Conservation (phyloP, 2,797 vertebrate genomes). For the Echeneis naucrates region DNA sequence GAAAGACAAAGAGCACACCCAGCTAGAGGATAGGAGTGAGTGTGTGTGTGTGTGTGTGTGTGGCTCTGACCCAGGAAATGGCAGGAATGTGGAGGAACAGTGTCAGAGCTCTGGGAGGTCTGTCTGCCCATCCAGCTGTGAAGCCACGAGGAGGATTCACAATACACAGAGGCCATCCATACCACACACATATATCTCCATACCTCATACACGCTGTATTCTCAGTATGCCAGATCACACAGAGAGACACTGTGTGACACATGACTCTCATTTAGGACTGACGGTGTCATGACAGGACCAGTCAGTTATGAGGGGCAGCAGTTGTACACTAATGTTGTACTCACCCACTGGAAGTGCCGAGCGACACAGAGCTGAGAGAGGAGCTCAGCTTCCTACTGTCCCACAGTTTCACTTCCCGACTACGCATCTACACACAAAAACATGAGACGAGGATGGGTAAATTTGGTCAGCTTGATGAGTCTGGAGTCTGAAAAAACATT, state of each 20-base stretch:
- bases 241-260: constrained; percentile 29
- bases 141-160: constrained; percentile 1
- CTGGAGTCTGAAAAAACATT: no score
- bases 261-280: constrained; percentile 21
- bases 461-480: no score
- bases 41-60: constrained; percentile 31
- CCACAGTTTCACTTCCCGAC: constrained; percentile 93
- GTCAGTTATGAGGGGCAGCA: not conserved
- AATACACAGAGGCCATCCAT: constrained; percentile 1
- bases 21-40: constrained; percentile 37
- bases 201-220: constrained; percentile 26
- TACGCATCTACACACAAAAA: constrained; percentile 84
- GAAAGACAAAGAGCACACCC: constrained; percentile 1
- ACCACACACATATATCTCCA: constrained; percentile 36
- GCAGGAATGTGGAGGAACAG: constrained; percentile 64
- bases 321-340: constrained; percentile 54
- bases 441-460: not conserved
- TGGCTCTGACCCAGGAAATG: constrained; percentile 62
- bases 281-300: constrained; percentile 11
- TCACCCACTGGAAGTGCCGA: constrained; percentile 92
- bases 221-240: constrained; percentile 23
- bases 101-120: constrained; percentile 63
- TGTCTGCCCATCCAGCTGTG: constrained; percentile 6
- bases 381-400: constrained; percentile 87
- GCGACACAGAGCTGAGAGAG: constrained; percentile 80